Base-by-base conservation (phyloP, 2,888 invertebrate species). In the Lathronympha strigana region DNA sequence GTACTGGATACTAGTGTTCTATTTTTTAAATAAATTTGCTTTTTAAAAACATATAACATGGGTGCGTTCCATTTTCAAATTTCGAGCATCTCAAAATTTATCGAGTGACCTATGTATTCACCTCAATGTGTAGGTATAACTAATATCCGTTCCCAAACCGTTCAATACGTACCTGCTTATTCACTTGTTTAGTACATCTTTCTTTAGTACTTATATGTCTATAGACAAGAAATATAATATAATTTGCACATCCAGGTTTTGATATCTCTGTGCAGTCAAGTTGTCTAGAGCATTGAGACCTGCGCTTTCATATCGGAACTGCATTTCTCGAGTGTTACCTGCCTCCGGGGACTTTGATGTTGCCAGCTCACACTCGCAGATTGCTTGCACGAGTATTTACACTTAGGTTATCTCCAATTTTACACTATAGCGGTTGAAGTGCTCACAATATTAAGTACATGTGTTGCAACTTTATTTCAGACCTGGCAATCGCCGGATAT, bases 301-400 rank as follows among this genome's bases (percentile, higher is more conserved):
- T 36, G 55, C 62, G 67, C 67, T 62, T 64, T 70, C 60, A 64
- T 69, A 69, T 70, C 69, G 55, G 49, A 53, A 60, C 60, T 60
- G 63, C 63, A 63, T 50, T 63, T 63, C 64, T 61, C 45, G 61
- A 66, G 66, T 63, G 60, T 58, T 64, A 60, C 67, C 61, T 63
- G 63, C 45, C 70, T 55, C 43, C 33, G 40, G 61, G 66, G 55
- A 49, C 70, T 71, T 72, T 72, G 71, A 72, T 71, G 71, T 71
- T 67, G 68, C 67, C 66, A 67, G 67, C 66, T 64, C 63, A 28
- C 43, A 49, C 21, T 45, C 33, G 25, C 53, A 54, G 43, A 31
- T 58, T 58, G 64, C 57, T 49, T 43, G 28, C 57, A 19, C 25
- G n/a, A 63, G 55, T 63, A 31, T 55, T 63, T 49, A 51, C 33